Evolutionary conservation across 2,797 vertebrate species (phyloP), one percentile per base, ranked within the genome.

Genomic region (Paedocypris micromegethes): DNA sequence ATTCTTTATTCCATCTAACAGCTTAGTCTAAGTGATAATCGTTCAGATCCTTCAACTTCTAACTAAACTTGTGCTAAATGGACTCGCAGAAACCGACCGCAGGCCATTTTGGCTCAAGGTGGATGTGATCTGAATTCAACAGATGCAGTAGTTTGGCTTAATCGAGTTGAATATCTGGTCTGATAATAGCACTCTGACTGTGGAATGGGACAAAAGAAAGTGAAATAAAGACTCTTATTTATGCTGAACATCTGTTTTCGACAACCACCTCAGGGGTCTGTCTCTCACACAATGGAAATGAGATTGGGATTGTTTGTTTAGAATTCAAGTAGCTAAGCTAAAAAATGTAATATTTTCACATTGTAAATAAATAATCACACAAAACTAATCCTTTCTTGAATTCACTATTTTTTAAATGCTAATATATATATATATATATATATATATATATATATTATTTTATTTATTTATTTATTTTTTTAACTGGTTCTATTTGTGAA

Each of bases 121-220:
- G 53, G 45, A 62, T 65, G 40, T 48, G 73, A 68, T 73, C 37
- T 40, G 53, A 51, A 52, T 57, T 51, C 64, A 72, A 65, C 73
- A 78, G 76, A 73, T 73, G 76, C 41, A 44, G 58, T 39, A 56
- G 77, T 75, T 73, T 59, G 63, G 49, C 56, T 71, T 75, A 68
- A 75, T 78, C 68, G 77, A 73, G 65, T 65, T 72, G 55, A 75
- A 71, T 47, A 58, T 23, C 57, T 56, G 66, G 56, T 59, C 58
- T n/a, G 66, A 54, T 51, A n/a, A 60, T 60, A 55, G 23, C 23
- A 23, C 23, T 23, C 23, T 23, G 43, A 72, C 56, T 41, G 55
- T 6, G 2, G 9, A 45, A 23, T 38, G 50, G 38, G 44, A 50
- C 64, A 55, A 69, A 68, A 23, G 23, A 50, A 39, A 58, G 66